These are phyloP conservation scores for Centruroides sculpturatus DNA, from an alignment of 1,140 invertebrate species.

Conservation along the genomic window DNA sequence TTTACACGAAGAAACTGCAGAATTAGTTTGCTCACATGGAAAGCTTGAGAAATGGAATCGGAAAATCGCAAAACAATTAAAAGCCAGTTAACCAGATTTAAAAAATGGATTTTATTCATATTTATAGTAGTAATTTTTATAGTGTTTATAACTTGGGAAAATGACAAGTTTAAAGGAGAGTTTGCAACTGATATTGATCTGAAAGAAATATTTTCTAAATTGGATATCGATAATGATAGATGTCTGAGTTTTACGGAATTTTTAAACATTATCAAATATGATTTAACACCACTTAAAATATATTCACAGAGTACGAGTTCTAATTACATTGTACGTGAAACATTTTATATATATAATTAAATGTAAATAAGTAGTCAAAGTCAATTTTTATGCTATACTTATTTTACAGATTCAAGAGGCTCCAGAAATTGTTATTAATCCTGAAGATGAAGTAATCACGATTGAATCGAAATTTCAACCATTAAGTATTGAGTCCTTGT, in stretches of 20 bases:
- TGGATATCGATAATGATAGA: constrained; percentile 3
- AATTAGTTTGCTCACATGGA: too few relatives aligned
- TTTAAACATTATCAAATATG: neutral
- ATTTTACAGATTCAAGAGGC: neutral
- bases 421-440: constrained; percentile 1
- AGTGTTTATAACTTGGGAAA: too few relatives aligned
- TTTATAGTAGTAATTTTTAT: too few relatives aligned
- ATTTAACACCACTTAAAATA: neutral
- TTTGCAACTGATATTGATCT: too few relatives aligned
- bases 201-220: constrained; percentile 1
- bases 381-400: neutral
- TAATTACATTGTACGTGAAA: neutral
- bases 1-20: too few relatives aligned
- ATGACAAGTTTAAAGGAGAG: too few relatives aligned
- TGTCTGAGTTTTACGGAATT: constrained; percentile 2
- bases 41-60: too few relatives aligned
- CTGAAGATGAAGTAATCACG: constrained; percentile 6
- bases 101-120: too few relatives aligned
- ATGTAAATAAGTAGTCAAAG: too few relatives aligned
- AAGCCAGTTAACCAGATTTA: too few relatives aligned
- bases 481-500: constrained; percentile 3
- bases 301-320: neutral
- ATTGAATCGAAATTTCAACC: constrained; percentile 3
- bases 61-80: too few relatives aligned
- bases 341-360: neutral